A percentile compares a stretch with the other conserved stretches of the same genome.
These are phyloP conservation scores for Plutomurus gul DNA, from an alignment of 1,140 invertebrate genomes.

Conservation along the genomic window DNA sequence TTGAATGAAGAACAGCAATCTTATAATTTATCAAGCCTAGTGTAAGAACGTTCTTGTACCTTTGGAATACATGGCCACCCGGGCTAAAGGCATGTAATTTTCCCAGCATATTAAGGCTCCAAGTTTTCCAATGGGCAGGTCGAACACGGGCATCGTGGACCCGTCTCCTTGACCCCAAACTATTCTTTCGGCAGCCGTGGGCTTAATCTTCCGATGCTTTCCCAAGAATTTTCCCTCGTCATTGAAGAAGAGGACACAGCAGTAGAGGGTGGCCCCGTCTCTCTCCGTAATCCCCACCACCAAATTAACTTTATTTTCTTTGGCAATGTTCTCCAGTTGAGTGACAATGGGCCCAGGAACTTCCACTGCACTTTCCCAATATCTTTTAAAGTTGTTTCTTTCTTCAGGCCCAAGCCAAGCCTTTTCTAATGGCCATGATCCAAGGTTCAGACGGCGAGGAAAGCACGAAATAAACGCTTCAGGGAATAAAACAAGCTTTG, in stretches of 20 bases:
- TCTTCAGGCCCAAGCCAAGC: constrained; percentile 4
- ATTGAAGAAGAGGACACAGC: constrained; percentile 51
- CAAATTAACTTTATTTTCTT: constrained; percentile 22
- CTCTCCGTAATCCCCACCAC: constrained; percentile 40
- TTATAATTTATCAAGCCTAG: too few species aligned
- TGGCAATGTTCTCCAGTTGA: constrained; percentile 31
- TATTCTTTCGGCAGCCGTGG: constrained; percentile 38
- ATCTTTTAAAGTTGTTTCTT: constrained; percentile 15
- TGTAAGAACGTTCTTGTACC: constrained; percentile 4
- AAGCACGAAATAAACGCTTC: constrained; percentile 45
- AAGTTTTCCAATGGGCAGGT: constrained; percentile 41
- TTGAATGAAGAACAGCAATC: too few species aligned
- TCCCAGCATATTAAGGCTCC: constrained; percentile 56
- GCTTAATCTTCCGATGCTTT: constrained; percentile 46
- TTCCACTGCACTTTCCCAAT: constrained; percentile 45
- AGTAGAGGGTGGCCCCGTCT: constrained; percentile 40
- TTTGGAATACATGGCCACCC: constrained; percentile 46
- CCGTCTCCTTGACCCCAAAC: constrained; percentile 47
- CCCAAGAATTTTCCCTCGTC: constrained; percentile 39
- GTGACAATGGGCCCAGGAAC: constrained; percentile 44
- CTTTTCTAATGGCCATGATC: too few species aligned
- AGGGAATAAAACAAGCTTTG: constrained; percentile 43
- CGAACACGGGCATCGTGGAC: constrained; percentile 41
- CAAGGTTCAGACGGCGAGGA: too few species aligned
- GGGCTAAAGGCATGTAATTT: constrained; percentile 55